Conservation (phyloP, 2,888 invertebrate species). For the Hymenopus coronatus region DNA sequence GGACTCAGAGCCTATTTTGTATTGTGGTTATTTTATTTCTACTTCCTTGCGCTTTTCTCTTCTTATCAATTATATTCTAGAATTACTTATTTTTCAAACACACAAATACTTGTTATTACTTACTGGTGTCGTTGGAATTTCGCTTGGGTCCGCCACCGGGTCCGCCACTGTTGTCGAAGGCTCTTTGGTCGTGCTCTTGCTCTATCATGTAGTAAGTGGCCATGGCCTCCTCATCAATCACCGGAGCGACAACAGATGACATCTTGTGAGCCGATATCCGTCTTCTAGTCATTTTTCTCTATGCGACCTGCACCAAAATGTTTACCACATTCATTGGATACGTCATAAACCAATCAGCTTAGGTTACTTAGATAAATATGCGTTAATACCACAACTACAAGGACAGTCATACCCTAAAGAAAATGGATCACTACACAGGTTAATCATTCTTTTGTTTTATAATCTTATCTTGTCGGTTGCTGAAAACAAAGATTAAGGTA, state of each 20-base stretch:
- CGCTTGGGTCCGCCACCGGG: neutral
- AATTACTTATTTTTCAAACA: neutral
- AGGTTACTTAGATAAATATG: neutral
- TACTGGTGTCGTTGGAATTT: neutral
- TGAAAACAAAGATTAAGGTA: neutral
- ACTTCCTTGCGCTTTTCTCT: no score
- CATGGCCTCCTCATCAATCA: constrained; percentile 10
- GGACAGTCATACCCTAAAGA: neutral
- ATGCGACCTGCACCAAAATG: neutral
- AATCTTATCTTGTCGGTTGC: neutral
- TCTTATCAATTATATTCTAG: no score
- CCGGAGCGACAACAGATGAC: neutral
- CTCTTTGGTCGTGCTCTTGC: neutral
- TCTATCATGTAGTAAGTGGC: constrained; percentile 23
- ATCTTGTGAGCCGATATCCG: neutral
- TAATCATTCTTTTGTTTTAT: neutral
- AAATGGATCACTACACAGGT: neutral
- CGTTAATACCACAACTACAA: neutral
- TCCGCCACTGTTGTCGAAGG: neutral
- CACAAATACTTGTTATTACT: neutral
- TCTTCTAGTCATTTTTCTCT: neutral
- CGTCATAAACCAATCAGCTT: neutral
- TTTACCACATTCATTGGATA: neutral
- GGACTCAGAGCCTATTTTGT: no score
- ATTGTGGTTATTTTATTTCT: no score